Evolutionary conservation across 2,113 vertebrate species (phyloP).

Genomic region (Ceuthmochares aereus): DNA sequence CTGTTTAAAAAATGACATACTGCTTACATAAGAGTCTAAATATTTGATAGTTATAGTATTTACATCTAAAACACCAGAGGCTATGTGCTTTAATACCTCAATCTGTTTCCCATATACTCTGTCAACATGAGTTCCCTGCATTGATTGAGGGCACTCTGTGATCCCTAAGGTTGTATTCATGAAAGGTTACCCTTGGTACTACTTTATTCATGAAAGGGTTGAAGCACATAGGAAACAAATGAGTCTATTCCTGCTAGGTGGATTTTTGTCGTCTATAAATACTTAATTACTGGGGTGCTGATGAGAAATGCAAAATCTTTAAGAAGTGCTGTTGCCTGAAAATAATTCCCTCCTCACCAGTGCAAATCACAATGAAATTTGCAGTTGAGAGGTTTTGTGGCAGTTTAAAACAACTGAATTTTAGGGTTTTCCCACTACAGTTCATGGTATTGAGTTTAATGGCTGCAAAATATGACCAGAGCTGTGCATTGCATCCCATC

Average conservation of each 20-base stretch:
- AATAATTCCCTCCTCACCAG: neutral
- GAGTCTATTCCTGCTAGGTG: neutral
- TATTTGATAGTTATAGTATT: slow-evolving; percentile 72
- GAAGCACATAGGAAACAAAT: slow-evolving; percentile 32
- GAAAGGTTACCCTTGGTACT: slow-evolving; percentile 57
- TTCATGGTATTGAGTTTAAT: neutral
- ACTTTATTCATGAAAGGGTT: slow-evolving; percentile 49
- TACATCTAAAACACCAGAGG: slow-evolving; percentile 68
- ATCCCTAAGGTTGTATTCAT: slow-evolving; percentile 60
- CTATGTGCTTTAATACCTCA: slow-evolving; percentile 65
- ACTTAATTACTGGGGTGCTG: slow-evolving; percentile 40
- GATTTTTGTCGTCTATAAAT: slow-evolving; percentile 24
- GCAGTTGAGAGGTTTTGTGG: neutral
- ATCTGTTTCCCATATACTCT: slow-evolving; percentile 68
- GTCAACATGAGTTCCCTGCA: slow-evolving; percentile 57
- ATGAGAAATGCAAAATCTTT: neutral
- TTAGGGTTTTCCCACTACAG: neutral
- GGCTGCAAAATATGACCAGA: slow-evolving; percentile 21
- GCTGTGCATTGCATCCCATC: neutral
- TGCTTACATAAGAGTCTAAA: slow-evolving; percentile 69
- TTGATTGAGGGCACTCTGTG: slow-evolving; percentile 59
- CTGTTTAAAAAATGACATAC: slow-evolving; percentile 65
- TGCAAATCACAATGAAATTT: neutral
- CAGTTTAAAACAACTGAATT: slow-evolving; percentile 40
- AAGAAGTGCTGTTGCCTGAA: neutral